Evolutionary conservation across 1,140 invertebrate genomes (phyloP).

Genomic region (Diachasma alloeum): DNA sequence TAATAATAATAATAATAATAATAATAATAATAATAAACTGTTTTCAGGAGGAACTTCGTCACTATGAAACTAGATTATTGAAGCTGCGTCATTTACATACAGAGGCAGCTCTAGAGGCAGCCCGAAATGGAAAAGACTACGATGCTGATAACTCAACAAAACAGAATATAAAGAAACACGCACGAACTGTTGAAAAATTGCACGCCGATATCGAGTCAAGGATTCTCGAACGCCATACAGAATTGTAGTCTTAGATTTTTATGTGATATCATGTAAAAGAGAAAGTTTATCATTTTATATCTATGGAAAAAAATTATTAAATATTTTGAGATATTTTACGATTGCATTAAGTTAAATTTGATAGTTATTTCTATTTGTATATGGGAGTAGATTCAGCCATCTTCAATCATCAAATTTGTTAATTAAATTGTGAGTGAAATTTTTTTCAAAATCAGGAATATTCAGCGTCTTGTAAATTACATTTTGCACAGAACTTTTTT

Average conservation of each 20-base stretch:
- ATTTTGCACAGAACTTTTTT: too few species aligned
- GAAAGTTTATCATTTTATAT: not conserved
- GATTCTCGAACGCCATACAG: slow-evolving; percentile 79
- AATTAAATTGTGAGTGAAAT: too few species aligned
- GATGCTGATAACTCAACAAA: slow-evolving; percentile 46
- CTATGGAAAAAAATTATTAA: not conserved
- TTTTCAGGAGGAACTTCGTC: slow-evolving; percentile 79
- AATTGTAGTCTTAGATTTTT: slow-evolving; percentile 66
- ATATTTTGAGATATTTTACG: not conserved
- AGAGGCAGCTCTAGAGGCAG: slow-evolving; percentile 68
- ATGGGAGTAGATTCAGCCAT: too few species aligned
- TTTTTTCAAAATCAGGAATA: too few species aligned
- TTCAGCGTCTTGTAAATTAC: too few species aligned
- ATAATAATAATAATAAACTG: slow-evolving; percentile 1
- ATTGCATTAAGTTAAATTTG: too few species aligned
- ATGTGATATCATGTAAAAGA: not conserved
- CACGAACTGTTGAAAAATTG: slow-evolving; percentile 85
- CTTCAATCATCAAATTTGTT: too few species aligned
- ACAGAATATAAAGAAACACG: slow-evolving; percentile 83
- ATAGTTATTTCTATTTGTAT: too few species aligned
- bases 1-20: not conserved
- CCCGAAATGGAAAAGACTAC: slow-evolving; percentile 46
- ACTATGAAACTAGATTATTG: slow-evolving; percentile 86
- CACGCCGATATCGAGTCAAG: slow-evolving; percentile 82
- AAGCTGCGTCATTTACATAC: slow-evolving; percentile 85